A percentile compares a stretch with the other conserved stretches of the same genome.
phyloP scores from a whole-genome alignment of 2,888 invertebrate species.

The Dorcus parallelipipedus region DNA sequence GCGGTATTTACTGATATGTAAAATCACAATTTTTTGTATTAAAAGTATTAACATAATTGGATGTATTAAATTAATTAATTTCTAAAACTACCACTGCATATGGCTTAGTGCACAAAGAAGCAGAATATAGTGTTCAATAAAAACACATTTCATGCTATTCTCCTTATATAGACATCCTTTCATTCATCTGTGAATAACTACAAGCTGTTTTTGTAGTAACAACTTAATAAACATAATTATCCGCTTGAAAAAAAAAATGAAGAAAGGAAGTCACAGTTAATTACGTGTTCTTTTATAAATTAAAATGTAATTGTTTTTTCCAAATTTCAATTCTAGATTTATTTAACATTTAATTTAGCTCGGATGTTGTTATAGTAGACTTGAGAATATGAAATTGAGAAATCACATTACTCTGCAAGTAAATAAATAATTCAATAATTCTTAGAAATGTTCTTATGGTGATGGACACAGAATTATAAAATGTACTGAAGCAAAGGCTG shows the following conservation, averaged over 20 bases:
- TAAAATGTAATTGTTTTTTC: no score
- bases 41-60: not conserved
- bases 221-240: not conserved
- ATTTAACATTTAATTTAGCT: no score
- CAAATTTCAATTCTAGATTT: no score
- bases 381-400: no score
- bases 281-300: no score
- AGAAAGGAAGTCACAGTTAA: not conserved
- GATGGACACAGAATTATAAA: no score
- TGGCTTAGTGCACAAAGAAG: not conserved
- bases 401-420: no score
- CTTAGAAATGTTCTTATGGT: no score
- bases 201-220: not conserved
- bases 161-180: not conserved
- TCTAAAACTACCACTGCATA: not conserved
- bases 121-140: not conserved
- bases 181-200: not conserved
- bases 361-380: no score
- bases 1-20: conserved; percentile 3
- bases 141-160: not conserved
- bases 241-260: not conserved
- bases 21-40: conserved; percentile 9
- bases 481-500: no score
- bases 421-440: no score
- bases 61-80: not conserved